Evolutionary conservation across 2,113 vertebrate species (phyloP).

Genomic region (Coptodon rendalli): DNA sequence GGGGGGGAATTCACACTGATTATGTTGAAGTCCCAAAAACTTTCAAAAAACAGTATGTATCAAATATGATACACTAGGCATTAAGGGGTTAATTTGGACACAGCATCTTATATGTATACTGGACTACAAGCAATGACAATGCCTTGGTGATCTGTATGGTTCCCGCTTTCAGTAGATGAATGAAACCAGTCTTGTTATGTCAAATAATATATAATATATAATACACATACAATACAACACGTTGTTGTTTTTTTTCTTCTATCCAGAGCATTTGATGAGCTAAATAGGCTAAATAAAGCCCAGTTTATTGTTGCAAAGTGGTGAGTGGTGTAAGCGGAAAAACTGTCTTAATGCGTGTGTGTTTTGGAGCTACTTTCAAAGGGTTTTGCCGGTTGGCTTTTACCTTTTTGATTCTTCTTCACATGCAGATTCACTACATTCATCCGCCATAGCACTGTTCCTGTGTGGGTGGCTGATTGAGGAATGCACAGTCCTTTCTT

Average conservation of each 20-base stretch:
- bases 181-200: neutral
- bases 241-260: accelerated
- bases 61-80: neutral
- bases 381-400: neutral
- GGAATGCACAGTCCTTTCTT: neutral
- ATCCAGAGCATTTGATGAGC: neutral
- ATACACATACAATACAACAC: neutral
- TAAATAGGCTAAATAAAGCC: neutral
- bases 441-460: accelerated
- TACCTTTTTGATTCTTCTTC: neutral
- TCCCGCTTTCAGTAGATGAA: neutral
- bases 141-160: neutral
- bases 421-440: neutral
- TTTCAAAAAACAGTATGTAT: neutral
- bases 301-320: neutral
- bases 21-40: neutral
- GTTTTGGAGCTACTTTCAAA: neutral
- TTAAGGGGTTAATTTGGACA: neutral
- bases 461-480: neutral
- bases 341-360: neutral
- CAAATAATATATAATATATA: too few relatives aligned
- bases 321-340: neutral
- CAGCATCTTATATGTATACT: neutral
- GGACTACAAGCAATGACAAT: neutral
- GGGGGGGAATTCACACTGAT: neutral